phyloP scores from a whole-genome alignment of 2,888 invertebrate genomes.

The Stenichneumon culpator region DNA sequence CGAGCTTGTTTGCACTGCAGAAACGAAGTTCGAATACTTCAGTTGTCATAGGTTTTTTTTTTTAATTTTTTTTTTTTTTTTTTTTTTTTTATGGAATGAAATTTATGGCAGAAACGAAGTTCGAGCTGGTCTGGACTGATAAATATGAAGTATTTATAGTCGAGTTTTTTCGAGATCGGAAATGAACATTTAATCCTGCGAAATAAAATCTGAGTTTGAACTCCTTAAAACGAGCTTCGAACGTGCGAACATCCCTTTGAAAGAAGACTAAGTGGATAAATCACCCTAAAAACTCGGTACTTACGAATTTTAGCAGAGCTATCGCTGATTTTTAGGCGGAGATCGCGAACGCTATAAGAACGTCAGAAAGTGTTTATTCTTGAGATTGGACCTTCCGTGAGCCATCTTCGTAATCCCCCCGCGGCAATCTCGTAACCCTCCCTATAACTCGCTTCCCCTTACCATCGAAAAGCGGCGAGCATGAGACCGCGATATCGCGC shows the following conservation, averaged over 20 bases:
- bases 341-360: constrained; percentile 74
- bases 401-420: constrained; percentile 84
- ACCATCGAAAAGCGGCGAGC: constrained; percentile 72
- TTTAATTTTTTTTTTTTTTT: too few relatives aligned
- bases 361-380: constrained; percentile 85
- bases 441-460: constrained; percentile 80
- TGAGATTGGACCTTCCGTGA: constrained; percentile 84
- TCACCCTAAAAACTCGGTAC: background rate
- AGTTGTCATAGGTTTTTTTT: background rate
- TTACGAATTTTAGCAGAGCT: background rate
- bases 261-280: background rate
- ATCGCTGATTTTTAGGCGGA: constrained; percentile 31
- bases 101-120: too few relatives aligned
- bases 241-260: background rate
- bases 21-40: background rate
- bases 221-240: background rate
- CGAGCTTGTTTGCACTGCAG: too few relatives aligned
- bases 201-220: background rate
- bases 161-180: too few relatives aligned
- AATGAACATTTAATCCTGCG: background rate
- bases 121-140: too few relatives aligned
- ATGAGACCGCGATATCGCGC: constrained; percentile 69
- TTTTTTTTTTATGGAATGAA: background rate
- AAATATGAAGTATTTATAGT: too few relatives aligned
- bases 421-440: constrained; percentile 85